phyloP scores from a whole-genome alignment of 2,113 vertebrate genomes.

The Indicator maculatus region DNA sequence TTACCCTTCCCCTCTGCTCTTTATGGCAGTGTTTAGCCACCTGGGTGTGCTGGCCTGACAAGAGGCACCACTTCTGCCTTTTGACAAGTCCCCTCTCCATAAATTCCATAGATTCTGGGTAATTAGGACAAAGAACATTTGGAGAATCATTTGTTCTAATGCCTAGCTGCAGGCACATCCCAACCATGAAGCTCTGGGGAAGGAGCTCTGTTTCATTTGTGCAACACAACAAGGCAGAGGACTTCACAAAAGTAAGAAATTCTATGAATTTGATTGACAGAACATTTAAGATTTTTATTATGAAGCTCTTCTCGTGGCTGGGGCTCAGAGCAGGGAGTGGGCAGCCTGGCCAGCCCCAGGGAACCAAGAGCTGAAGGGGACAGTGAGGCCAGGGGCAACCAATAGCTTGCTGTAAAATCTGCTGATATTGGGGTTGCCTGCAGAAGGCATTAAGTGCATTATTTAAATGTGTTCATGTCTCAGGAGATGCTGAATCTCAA shows the following conservation, averaged over 20 bases:
- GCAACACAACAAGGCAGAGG: background rate
- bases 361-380: background rate
- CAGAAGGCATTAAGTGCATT: background rate
- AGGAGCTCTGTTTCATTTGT: background rate
- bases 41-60: rapidly evolving
- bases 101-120: background rate
- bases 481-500: background rate
- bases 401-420: background rate
- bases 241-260: background rate
- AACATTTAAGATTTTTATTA: background rate
- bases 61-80: background rate
- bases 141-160: background rate
- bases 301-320: background rate
- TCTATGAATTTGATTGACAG: background rate
- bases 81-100: background rate
- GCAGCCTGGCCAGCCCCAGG: rapidly evolving
- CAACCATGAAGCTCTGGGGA: background rate
- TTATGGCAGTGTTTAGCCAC: background rate
- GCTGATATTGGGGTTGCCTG: slow-evolving; percentile 9
- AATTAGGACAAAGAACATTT: background rate
- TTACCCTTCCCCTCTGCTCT: background rate
- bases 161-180: background rate
- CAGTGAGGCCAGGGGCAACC: background rate
- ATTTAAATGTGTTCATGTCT: background rate
- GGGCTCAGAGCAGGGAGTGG: background rate